Evolutionary conservation across 2,797 vertebrate genomes (phyloP).

Genomic region (Erpetoichthys calabaricus): DNA sequence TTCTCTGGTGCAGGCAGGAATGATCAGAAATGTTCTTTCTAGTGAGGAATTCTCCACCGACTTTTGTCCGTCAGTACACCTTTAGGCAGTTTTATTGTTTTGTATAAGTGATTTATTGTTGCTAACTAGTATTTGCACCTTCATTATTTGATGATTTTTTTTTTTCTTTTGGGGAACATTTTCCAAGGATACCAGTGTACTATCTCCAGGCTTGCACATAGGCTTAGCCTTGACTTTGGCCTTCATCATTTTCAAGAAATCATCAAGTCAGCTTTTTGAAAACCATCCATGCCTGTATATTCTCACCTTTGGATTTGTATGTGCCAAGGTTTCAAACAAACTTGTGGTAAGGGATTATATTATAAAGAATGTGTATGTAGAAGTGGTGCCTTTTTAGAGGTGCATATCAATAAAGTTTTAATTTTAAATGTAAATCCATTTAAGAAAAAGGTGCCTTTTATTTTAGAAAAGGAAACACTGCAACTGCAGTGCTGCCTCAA

Average conservation of each 20-base stretch:
- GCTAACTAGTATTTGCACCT: not conserved
- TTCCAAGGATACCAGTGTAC: constrained; percentile 83
- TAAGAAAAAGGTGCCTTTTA: too few relatives aligned
- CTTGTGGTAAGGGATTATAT: constrained; percentile 63
- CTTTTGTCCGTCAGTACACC: too few relatives aligned
- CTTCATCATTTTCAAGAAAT: constrained; percentile 91
- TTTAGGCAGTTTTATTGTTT: too few relatives aligned
- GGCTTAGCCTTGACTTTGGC: constrained; percentile 74
- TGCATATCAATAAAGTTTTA: too few relatives aligned
- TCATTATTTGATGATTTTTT: constrained; percentile 9
- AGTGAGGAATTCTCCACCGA: too few relatives aligned
- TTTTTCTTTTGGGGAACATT: constrained; percentile 3
- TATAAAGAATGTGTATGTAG: not conserved
- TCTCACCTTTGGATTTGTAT: constrained; percentile 80
- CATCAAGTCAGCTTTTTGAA: constrained; percentile 76
- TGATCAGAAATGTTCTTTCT: too few relatives aligned
- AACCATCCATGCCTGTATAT: constrained; percentile 82
- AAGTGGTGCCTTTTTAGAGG: too few relatives aligned
- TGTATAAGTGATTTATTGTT: too few relatives aligned
- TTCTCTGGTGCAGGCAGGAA: too few relatives aligned
- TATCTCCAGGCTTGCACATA: constrained; percentile 82
- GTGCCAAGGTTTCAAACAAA: constrained; percentile 89
- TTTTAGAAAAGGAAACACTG: too few relatives aligned
- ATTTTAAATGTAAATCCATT: too few relatives aligned
- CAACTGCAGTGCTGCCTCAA: too few relatives aligned